Evolutionary conservation across 1,140 invertebrate genomes (phyloP), one percentile per base, ranked within the genome.

Genomic region (Tetramorium alpestre): DNA sequence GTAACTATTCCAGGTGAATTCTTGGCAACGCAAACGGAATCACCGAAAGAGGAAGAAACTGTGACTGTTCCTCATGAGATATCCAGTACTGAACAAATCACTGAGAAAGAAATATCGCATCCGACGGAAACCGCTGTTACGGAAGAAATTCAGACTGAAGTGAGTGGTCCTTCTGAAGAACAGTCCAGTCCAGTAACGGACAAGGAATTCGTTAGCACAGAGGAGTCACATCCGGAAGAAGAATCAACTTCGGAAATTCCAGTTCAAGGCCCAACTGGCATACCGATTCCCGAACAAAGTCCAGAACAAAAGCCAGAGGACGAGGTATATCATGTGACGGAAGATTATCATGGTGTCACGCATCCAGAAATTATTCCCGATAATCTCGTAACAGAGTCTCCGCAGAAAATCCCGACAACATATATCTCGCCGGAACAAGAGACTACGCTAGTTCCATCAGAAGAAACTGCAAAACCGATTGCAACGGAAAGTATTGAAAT

Each of bases 251-350:
- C 89, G 5, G 51, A 64, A 44, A 54, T 86, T 65, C 90, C 89
- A n/a, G 84, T 87, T 58, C 85, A 92, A 86, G 90, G 90, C n/a
- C 89, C 93, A 54, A 88, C 91, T 38, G 90, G 90, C n/a, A 93
- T 93, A 75, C 88, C 91, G 4, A 91, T 93, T n/a, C 80, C 92
- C 13, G 92, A 92, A 38, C 85, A 92, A 54, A 89, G 90, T 41
- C 94, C 94, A 18, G 94, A 92, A 65, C 91, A 91, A 8, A 95
- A 95, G 67, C 92, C 93, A 16, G 94, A 95, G 86, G 94, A 94
- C 38, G 92, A 93, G 47, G 90, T 93, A 0, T 60, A 88, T 25
- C 88, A 89, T 25, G 58, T 92, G 0, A 92, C 92, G 0, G 87
- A 94, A 78, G 88, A 80, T 25, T 92, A 90, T 22, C 18, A 67